Base-by-base conservation (phyloP, 2,113 vertebrate species). In the Neotoma lepida region DNA sequence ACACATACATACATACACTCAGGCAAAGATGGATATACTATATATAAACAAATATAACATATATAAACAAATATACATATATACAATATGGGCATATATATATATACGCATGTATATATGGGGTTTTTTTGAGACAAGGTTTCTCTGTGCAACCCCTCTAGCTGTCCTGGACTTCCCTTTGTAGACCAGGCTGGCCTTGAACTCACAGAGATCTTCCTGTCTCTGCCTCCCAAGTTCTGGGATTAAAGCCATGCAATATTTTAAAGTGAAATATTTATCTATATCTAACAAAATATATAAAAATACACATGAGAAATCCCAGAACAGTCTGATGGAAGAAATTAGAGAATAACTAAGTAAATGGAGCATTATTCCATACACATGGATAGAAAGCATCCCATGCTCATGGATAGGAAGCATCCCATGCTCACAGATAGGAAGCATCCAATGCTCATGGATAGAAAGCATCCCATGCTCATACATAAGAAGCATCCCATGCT, bases 271-370 rank as follows among this genome's bases (percentile, higher is more conserved):
- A 56, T 14, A 15, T 39, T 81, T 33, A 81, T 81, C 22, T 39
- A 35, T 58, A 46, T 44, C 71, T 90, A 92, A 95, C 13, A 92
- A 77, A 86, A 70, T 49, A 39, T 39, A 54, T 35, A 44, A 2
- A 82, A 30, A 9, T 61, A 71, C 4, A 66, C 41, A n/a, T 81
- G 39, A 82, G n/a, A 18, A 88, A 85, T 70, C 66, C 15, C 49
- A 76, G 91, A 88, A 92, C 35, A 70, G 28, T 76, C 26, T 63
- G 41, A 58, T 91, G 61, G 82, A 66, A 88, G n/a, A 91, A 86
- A 64, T 46, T 10, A 78, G n/a, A 44, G 6, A 41, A 86, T 39
- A 66, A 66, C 51, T 95, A 74, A 73, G 61, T 85, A 44, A 71
- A 51, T 33, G 28, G 20, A 92, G 63, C 56, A 13, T 26, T 82